Percentiles rank a stretch among this genome's conserved stretches.
These are phyloP conservation scores for Lophotriccus pileatus DNA, from an alignment of 2,797 vertebrate genomes.

Conservation along the genomic window DNA sequence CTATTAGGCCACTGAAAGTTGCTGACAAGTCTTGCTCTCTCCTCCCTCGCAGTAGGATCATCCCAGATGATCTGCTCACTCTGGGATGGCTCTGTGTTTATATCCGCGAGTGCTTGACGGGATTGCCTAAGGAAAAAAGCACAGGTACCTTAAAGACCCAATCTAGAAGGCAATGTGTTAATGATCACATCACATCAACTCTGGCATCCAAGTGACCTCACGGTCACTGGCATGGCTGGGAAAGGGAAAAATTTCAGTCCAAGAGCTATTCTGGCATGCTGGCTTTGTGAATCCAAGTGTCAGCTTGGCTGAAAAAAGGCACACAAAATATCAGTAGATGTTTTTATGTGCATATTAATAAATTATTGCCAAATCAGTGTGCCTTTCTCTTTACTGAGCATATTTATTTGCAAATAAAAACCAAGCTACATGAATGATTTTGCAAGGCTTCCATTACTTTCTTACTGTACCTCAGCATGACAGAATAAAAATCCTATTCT, in stretches of 20 bases:
- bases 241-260: background rate
- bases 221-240: background rate
- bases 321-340: background rate
- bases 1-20: constrained; percentile 93
- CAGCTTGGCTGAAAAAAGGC: background rate
- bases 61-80: constrained; percentile 99
- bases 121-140: constrained; percentile 78
- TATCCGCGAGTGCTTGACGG: constrained; percentile 80
- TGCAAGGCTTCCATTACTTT: background rate
- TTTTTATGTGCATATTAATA: background rate
- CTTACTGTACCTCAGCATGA: background rate
- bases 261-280: background rate
- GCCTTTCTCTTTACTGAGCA: background rate
- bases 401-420: background rate
- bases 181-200: background rate
- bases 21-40: constrained; percentile 93
- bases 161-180: background rate
- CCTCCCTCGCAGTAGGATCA: constrained; percentile 94
- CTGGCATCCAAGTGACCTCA: background rate
- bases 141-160: background rate
- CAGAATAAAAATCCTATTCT: background rate
- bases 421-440: background rate
- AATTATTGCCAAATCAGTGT: background rate
- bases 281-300: background rate
- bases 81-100: constrained; percentile 94